These are phyloP conservation scores for Synanthedon vespiformis DNA, from an alignment of 2,888 invertebrate genomes.

Conservation along the genomic window DNA sequence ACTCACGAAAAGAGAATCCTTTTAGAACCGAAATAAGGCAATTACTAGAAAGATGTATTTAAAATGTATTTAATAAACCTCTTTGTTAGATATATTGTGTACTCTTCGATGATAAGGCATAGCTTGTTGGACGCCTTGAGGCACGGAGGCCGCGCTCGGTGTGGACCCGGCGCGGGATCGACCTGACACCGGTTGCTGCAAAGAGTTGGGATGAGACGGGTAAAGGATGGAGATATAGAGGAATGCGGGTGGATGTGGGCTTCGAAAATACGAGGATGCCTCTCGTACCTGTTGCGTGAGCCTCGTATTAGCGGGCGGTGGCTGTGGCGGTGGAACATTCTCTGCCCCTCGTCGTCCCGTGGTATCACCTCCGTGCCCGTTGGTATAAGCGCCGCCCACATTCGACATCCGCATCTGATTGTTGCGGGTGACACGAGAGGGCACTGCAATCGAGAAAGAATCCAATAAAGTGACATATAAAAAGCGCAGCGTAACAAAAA, in stretches of 20 bases:
- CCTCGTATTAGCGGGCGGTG: slow-evolving; percentile 49
- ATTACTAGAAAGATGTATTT: too few species aligned
- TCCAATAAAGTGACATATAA: background rate
- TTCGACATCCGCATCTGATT: slow-evolving; percentile 69
- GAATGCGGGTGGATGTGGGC: background rate
- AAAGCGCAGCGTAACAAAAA: background rate
- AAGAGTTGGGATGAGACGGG: slow-evolving; percentile 1
- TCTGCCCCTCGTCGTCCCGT: slow-evolving; percentile 72
- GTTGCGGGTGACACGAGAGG: slow-evolving; percentile 60
- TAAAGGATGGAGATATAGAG: slow-evolving; percentile 1
- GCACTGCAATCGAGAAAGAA: slow-evolving; percentile 29
- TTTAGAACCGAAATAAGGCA: too few species aligned
- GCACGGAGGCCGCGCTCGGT: slow-evolving; percentile 46
- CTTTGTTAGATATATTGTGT: slow-evolving; percentile 29
- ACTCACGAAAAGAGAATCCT: too few species aligned
- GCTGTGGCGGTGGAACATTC: slow-evolving; percentile 72
- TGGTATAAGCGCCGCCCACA: slow-evolving; percentile 63
- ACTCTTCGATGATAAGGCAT: slow-evolving; percentile 28
- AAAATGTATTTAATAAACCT: slow-evolving; percentile 25
- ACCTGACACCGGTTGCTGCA: slow-evolving; percentile 38
- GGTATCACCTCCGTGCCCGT: slow-evolving; percentile 71
- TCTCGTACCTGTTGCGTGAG: slow-evolving; percentile 54
- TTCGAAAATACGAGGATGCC: background rate
- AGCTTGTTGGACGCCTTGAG: slow-evolving; percentile 25
- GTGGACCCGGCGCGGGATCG: slow-evolving; percentile 43